Evolutionary conservation across 2,888 invertebrate genomes (phyloP), one percentile per base, ranked within the genome.

Genomic region (Oligia strigilis): DNA sequence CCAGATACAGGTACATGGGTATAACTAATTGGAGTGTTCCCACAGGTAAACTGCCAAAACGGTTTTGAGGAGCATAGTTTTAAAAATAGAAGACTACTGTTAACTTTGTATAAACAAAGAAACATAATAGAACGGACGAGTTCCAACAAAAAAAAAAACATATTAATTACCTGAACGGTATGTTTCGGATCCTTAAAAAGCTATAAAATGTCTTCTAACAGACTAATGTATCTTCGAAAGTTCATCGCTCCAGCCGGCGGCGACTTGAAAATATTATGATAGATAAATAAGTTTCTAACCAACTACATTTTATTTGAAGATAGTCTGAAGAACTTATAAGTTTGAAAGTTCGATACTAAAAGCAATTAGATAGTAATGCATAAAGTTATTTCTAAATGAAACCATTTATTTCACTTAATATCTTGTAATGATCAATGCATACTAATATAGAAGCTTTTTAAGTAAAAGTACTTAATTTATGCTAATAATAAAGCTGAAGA

Each of bases 231-330:
- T 9, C 40, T 65, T 72, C 14, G 11, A 75, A 40, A 80, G 43
- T 75, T 75, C 52, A 52, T 46, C 11, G 40, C 2, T 19, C 23
- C 8, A 36, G 1, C 23, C 2, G 46, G 46, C 49, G 52, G 17
- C 6, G 4, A 70, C 69, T 60, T 62, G 23, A 65, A 58, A 73
- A 62, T 60, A 66, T 62, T 71, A 62, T 19, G 14, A n/a, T 65
- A 62, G 40, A 23, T 49, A 55, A 73, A 70, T 70, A 64, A 52
- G 58, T 60, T 60, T 43, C 29, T 36, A 52, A 55, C 46, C 6
- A 79, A 73, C 8, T 71, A 23, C 19, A 70, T 64, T 78, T 62
- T 69, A 80, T 65, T 69, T 73, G n/a, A 36, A 43, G 29, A n/a
- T 43, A 14, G 14, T 2, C 9, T 62, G 14, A 11, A 49, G 46